Base-by-base conservation (phyloP, 2,113 vertebrate genomes). In the Andinoacara biseriatus region DNA sequence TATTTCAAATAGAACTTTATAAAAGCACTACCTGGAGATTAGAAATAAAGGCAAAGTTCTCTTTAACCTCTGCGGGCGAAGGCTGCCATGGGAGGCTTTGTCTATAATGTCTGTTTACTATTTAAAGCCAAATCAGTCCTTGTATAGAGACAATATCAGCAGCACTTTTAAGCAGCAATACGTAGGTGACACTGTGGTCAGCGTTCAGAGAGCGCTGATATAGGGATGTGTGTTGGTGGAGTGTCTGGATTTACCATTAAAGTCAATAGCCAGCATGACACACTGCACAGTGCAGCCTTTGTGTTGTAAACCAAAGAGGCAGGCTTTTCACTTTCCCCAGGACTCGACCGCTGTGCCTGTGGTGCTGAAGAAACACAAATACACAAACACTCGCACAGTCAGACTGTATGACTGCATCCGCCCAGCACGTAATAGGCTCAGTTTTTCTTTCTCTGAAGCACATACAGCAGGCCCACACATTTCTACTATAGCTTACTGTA, bases 31-130 rank as follows among this genome's bases (percentile, higher is more conserved):
- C 76, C 31, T 72, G 20, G 80, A 84, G 81, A 90, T 85, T 74
- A 80, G n/a, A 76, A 14, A 78, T 72, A 24, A 82, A 75, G 83
- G 49, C 54, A 56, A 90, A 78, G 78, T 67, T 86, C 65, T 57
- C 20, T 63, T 58, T 65, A 87, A 69, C 75, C 38, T 86, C 57
- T 65, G 65, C 4, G 8, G 83, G 60, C 75, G 69, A 76, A 46
- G 31, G 59, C 61, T 61, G 63, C 56, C 74, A 75, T 1, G 13
- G 77, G 74, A 78, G 63, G 24, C 31, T 81, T 84, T 81, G 58
- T 85, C 69, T 87, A 62, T 33, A 78, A 72, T 60, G 59, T 76
- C 31, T 58, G 60, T 17, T 63, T 63, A 33, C 80, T 83, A 26
- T 81, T 77, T 62, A 33, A 82, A 78, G 61, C 54, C 29, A 58